Base-by-base conservation (phyloP, 2,113 vertebrate genomes). In the Seriola rivoliana region DNA sequence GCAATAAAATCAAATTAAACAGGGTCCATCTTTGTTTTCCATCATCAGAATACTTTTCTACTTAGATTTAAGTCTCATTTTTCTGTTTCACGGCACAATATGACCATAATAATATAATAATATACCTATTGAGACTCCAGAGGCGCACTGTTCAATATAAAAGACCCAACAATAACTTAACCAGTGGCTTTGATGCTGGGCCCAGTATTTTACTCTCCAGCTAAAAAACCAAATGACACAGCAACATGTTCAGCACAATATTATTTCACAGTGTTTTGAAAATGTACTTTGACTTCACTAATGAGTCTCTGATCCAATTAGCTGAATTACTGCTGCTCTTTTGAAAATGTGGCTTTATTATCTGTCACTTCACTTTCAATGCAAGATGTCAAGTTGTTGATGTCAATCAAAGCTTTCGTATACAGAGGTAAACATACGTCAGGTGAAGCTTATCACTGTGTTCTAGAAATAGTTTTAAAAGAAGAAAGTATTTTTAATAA, bases 1-100 rank as follows among this genome's bases (percentile, higher is more conserved):
- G 50, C 48, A 52, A 74, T 55, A 55, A 74, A 38, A 50, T 80
- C n/a, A 5, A 44, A 69, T 29, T 52, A 76, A 68, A 52, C 38
- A n/a, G 38, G 38, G 4, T 13, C 4, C 23, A 32, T 75, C 5
- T 48, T 23, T 13, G 40, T 36, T 54, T 75, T 59, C 29, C 21
- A 44, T n/a, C 52, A 48, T 57, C 38, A 36, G 17, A 23, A 3
- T 6, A 66, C 42, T 59, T 44, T 66, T 65, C 64, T 23, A 23
- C 29, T 25, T 72, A 48, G 21, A 72, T 48, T 17, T 36, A 38
- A 16, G n/a, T 48, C 21, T 12, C 17, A 44, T 78, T 25, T 34
- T 23, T 69, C 25, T 50, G 6, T 70, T 65, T 23, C 42, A 32
- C 11, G 14, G 50, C 19, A 66, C 23, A 65, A n/a, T 38, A 21